These are phyloP conservation scores for Heliopora coerulea DNA, from an alignment of 92 coral and sea anemone species.

Conservation along the genomic window DNA sequence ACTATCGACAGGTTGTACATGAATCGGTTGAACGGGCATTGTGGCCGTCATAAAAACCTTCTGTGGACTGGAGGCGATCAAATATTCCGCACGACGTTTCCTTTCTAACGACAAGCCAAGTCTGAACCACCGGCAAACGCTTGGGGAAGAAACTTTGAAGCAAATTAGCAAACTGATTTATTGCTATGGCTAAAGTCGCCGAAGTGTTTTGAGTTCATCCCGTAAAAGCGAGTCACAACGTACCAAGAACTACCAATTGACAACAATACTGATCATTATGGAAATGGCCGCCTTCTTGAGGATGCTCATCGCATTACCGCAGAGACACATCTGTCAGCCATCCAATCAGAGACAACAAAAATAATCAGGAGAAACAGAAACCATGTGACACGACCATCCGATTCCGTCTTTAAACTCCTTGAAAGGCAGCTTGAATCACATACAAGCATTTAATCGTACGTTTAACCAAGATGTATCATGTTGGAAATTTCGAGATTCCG, in stretches of 20 bases:
- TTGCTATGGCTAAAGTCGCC: neutral
- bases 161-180: neutral
- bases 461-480: too few relatives aligned
- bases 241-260: slow-evolving; percentile 1
- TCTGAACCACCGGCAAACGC: too few relatives aligned
- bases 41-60: slow-evolving; percentile 20
- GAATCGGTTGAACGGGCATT: slow-evolving; percentile 34
- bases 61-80: slow-evolving; percentile 22
- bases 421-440: too few relatives aligned
- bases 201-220: neutral
- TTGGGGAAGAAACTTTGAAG: slow-evolving; percentile 3
- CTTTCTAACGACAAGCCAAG: neutral
- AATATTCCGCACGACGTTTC: slow-evolving; percentile 42
- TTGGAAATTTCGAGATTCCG: too few relatives aligned
- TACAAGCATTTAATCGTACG: too few relatives aligned
- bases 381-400: slow-evolving; percentile 23
- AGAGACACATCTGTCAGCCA: slow-evolving; percentile 27
- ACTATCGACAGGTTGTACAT: slow-evolving; percentile 21
- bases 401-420: too few relatives aligned
- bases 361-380: slow-evolving; percentile 12
- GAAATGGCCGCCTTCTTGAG: slow-evolving; percentile 37
- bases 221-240: slow-evolving; percentile 1
- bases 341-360: slow-evolving; percentile 25
- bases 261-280: slow-evolving; percentile 20
- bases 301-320: slow-evolving; percentile 26